A percentile compares a stretch with the other conserved stretches of the same genome.
Evolutionary conservation across 2,113 vertebrate genomes (phyloP).

Genomic region (Macroglossus sobrinus): DNA sequence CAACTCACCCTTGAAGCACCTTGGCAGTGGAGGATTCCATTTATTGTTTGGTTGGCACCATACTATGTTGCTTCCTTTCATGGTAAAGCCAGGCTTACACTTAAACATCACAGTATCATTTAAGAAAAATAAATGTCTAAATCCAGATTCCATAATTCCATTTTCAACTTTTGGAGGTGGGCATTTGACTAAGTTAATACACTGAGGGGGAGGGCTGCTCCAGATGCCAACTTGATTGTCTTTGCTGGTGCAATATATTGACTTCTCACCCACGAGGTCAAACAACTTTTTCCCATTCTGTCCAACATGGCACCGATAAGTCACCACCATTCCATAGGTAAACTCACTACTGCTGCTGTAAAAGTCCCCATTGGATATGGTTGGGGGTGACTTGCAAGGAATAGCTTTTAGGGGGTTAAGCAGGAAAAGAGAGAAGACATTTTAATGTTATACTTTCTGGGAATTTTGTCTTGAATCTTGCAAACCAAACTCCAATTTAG

Average conservation of each 20-base stretch:
- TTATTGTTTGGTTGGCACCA: slow-evolving; percentile 64
- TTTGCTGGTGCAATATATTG: slow-evolving; percentile 74
- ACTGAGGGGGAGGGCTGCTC: slow-evolving; percentile 60
- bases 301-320: slow-evolving; percentile 56
- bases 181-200: slow-evolving; percentile 59
- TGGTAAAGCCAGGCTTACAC: slow-evolving; percentile 71
- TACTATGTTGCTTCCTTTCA: slow-evolving; percentile 52
- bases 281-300: slow-evolving; percentile 26
- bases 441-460: slow-evolving; percentile 22
- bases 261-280: slow-evolving; percentile 62
- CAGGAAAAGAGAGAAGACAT: neutral
- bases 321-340: slow-evolving; percentile 65
- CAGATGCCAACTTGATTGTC: slow-evolving; percentile 72
- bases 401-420: slow-evolving; percentile 65
- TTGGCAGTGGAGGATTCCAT: slow-evolving; percentile 73
- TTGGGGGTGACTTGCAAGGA: slow-evolving; percentile 68
- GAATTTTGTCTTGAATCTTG: neutral
- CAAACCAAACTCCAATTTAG: slow-evolving; percentile 1
- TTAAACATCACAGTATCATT: slow-evolving; percentile 65
- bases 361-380: slow-evolving; percentile 73
- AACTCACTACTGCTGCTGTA: slow-evolving; percentile 29
- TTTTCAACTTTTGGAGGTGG: slow-evolving; percentile 63
- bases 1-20: slow-evolving; percentile 74
- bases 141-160: slow-evolving; percentile 59
- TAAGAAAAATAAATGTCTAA: slow-evolving; percentile 47